Evolutionary conservation across 2,888 invertebrate species (phyloP), one percentile per base, ranked within the genome.

Genomic region (Phalera bucephala): DNA sequence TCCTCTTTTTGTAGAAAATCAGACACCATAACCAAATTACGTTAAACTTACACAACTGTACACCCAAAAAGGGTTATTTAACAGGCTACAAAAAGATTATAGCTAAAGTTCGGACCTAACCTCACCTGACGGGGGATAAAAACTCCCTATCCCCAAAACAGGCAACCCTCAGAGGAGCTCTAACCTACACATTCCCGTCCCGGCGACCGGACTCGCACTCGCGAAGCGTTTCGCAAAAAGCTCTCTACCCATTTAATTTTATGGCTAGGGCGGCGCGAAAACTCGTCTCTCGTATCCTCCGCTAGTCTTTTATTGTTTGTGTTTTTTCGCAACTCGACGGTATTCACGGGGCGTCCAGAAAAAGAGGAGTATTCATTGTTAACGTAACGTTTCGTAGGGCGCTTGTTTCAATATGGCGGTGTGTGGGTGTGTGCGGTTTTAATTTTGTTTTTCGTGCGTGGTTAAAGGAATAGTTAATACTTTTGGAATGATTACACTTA

Each of bases 171-270:
- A 30, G 32, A 49, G 47, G 56, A 56, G 52, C 47, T 52, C 55
- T 45, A 52, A 51, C 45, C 51, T 52, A 23, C 45, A 51, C 57
- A 50, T 60, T 59, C 56, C 55, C 54, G 50, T 60, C 50, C 48
- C 54, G 44, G 33, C 52, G 54, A 51, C 64, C 52, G 51, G 52
- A 68, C 53, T 56, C 58, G 48, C 51, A 55, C 58, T 61, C 56
- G 52, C 52, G 49, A 44, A 45, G 52, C 53, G 58, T 53, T 61
- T 50, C 45, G 38, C 55, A 64, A 65, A 71, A 73, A 70, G 55
- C 68, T 60, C 63, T 61, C 59, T 64, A 59, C 62, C 72, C 69
- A 73, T 83, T 83, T 80, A 80, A 81, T 82, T 82, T 83, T 78
- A 82, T 75, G 71, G 77, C 66, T 64, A 67, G 78, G 73, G 73